A percentile compares a stretch with the other conserved stretches of the same genome.
These are phyloP conservation scores for Bellardia bayeri DNA, from an alignment of 2,888 invertebrate species.

Conservation along the genomic window DNA sequence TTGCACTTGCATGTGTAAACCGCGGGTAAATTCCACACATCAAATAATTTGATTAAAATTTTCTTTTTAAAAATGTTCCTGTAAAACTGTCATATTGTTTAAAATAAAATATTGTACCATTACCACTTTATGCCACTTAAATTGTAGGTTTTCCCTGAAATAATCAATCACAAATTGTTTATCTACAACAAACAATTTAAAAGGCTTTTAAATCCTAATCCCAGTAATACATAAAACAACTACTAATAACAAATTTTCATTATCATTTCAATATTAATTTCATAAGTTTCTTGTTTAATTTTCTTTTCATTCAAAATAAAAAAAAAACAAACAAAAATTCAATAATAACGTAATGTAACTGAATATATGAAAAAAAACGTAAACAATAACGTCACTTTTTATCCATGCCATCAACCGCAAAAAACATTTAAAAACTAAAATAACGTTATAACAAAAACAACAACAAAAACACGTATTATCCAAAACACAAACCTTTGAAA, in stretches of 20 bases:
- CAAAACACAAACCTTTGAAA: slow-evolving; percentile 63
- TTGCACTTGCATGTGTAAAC: no score
- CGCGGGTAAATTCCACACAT: no score
- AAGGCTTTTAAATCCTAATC: slow-evolving; percentile 56
- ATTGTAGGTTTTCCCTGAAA: not conserved
- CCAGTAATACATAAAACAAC: slow-evolving; percentile 26
- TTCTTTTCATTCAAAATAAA: slow-evolving; percentile 63
- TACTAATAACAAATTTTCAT: slow-evolving; percentile 53
- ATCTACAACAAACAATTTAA: not conserved
- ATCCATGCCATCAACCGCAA: slow-evolving; percentile 67
- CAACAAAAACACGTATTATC: slow-evolving; percentile 32
- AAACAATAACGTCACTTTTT: slow-evolving; percentile 63
- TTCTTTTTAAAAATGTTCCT: no score
- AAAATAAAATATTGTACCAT: slow-evolving; percentile 39
- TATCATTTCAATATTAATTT: slow-evolving; percentile 67
- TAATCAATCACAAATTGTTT: slow-evolving; percentile 4
- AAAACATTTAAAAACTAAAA: slow-evolving; percentile 16
- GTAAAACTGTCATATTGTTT: no score
- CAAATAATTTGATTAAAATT: no score
- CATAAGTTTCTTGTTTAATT: slow-evolving; percentile 73
- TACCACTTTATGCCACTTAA: not conserved
- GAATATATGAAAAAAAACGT: slow-evolving; percentile 10
- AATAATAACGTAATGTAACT: slow-evolving; percentile 26
- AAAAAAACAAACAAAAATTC: slow-evolving; percentile 25
- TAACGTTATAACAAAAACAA: slow-evolving; percentile 36